Evolutionary conservation across 2,113 vertebrate genomes (phyloP), one percentile per base, ranked within the genome.

Genomic region (Poeciliopsis prolifica): DNA sequence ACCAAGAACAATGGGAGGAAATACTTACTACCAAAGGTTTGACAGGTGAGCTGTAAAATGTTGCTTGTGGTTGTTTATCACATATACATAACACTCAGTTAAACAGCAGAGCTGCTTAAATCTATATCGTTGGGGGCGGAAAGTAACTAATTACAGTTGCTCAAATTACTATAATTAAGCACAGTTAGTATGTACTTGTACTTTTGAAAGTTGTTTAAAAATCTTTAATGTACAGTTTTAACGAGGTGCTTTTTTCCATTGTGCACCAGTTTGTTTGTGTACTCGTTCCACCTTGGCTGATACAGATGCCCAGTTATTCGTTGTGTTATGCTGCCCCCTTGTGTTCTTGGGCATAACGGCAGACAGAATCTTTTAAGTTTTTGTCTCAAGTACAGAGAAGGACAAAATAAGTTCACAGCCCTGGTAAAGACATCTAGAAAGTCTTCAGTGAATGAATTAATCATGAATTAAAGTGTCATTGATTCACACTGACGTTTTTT

Each of bases 1-100:
- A 93, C 90, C 96, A 97, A 80, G 96, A 98, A 66, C 97, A 96
- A 65, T 99, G 98, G 97, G 96, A 96, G 63, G 96, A 97, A 77
- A 90, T 96, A 92, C 93, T 98, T 63, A 86, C 91, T 40, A 94
- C 92, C 42, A 96, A 94, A 92, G 97, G 97, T 84, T 92, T 99
- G 82, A 95, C 93, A 80, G 97, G 97, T 99, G 93, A 75, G 1
- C 0, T 15, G 24, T 0, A 65, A 29, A 29, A 1, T 14, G 19
- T 7, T 42, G 13, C 19, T 68, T 28, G 14, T 17, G 11, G 8
- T 30, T 30, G 1, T 37, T 61, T 40, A 24, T 51, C 37, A 3
- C 19, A 51, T 6, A 54, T 54, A 9, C 24, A 54, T 17, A n/a
- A 24, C 51, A 54, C 51, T 54, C 5, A 4, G 15, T 6, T 51